Percentiles rank a stretch among this genome's conserved stretches.
phyloP scores from a whole-genome alignment of 2,113 vertebrate species.

The Ictidomys tridecemlineatus region DNA sequence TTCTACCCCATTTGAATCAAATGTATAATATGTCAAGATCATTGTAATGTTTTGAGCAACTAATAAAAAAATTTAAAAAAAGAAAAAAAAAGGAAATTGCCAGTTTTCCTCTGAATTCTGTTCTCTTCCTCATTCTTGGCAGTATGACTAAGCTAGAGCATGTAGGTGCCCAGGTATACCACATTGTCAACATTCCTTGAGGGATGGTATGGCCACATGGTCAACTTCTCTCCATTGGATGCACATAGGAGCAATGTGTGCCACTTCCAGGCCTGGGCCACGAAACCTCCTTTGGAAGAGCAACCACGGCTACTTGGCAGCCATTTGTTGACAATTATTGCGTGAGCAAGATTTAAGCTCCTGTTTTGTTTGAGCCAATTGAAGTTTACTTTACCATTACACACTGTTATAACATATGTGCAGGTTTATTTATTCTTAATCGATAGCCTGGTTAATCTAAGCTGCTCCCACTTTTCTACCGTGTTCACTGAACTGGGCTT shows the following conservation, averaged over 20 bases:
- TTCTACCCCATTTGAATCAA: not conserved
- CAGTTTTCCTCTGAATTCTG: not conserved
- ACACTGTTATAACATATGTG: not conserved
- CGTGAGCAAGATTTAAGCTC: not conserved
- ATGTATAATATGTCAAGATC: too few relatives aligned
- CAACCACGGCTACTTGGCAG: not conserved
- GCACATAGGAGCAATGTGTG: not conserved
- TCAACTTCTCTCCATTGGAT: not conserved
- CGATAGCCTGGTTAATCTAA: conserved; percentile 82
- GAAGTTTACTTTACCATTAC: not conserved
- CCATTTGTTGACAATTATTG: not conserved
- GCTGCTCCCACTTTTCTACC: conserved; percentile 76
- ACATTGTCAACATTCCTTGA: not conserved
- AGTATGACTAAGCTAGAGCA: not conserved
- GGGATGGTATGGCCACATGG: not conserved
- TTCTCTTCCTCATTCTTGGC: not conserved
- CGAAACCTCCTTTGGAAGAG: not conserved
- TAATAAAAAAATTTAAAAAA: too few relatives aligned
- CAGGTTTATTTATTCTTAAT: conserved; percentile 1
- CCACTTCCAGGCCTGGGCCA: not conserved
- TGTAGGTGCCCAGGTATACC: not conserved
- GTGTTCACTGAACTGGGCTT: conserved; percentile 81
- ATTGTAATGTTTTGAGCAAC: too few relatives aligned
- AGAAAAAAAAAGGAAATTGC: not conserved
- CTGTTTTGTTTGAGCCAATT: not conserved